Conservation (phyloP, 2,797 vertebrate species). For the Hybognathus amarus region DNA sequence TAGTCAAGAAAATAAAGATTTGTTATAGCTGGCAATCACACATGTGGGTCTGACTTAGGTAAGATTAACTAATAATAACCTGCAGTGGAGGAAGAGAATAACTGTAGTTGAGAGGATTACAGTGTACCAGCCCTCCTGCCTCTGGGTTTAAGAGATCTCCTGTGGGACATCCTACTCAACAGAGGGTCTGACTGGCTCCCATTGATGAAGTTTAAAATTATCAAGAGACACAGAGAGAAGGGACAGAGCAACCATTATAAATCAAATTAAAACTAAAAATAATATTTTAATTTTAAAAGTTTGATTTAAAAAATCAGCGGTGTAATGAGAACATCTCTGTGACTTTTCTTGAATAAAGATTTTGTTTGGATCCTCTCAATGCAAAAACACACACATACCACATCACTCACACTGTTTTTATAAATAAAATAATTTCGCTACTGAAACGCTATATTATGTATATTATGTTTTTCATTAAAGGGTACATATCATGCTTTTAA, state of each 20-base stretch:
- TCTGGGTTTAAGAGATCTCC: constrained; percentile 49
- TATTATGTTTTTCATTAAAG: too few relatives aligned
- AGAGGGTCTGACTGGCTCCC: constrained; percentile 41
- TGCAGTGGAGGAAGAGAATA: constrained; percentile 61
- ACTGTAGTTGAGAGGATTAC: constrained; percentile 70
- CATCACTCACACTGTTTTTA: too few relatives aligned
- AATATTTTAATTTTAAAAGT: too few relatives aligned
- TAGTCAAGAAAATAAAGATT: constrained; percentile 14
- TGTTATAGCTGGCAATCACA: constrained; percentile 7
- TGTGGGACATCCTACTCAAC: constrained; percentile 41
- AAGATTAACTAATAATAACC: constrained; percentile 76
- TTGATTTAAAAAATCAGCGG: too few relatives aligned
- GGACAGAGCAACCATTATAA: not conserved
- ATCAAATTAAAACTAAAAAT: not conserved
- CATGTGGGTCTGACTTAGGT: constrained; percentile 61
- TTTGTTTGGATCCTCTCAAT: too few relatives aligned
- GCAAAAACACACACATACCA: too few relatives aligned
- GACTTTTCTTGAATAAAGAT: too few relatives aligned
- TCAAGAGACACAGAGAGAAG: not conserved
- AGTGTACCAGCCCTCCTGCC: constrained; percentile 53
- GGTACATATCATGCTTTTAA: too few relatives aligned
- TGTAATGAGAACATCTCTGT: too few relatives aligned
- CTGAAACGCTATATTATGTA: too few relatives aligned
- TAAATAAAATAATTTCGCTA: too few relatives aligned
- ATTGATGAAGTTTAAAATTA: constrained; percentile 36